These are phyloP conservation scores for Gymnoscopelus braueri DNA, from an alignment of 2,797 vertebrate species.

Conservation along the genomic window DNA sequence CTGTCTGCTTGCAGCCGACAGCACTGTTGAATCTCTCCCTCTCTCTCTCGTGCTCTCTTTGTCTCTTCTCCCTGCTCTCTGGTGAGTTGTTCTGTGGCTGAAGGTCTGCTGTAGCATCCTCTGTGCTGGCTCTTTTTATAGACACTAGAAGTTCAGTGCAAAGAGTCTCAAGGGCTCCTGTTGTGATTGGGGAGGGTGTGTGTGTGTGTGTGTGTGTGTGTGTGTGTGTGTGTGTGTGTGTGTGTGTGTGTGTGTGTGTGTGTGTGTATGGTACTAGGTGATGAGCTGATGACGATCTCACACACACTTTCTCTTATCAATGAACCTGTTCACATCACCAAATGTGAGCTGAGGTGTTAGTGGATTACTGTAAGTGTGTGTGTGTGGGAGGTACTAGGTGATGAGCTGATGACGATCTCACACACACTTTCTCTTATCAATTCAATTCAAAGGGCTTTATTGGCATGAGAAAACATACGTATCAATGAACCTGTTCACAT, in stretches of 20 bases:
- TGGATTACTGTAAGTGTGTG: no score
- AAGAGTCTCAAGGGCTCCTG: constrained; percentile 63
- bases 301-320: no score
- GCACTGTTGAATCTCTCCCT: constrained; percentile 52
- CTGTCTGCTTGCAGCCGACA: constrained; percentile 41
- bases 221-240: constrained; percentile 12
- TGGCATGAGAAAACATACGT: no score
- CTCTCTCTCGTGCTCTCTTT: constrained; percentile 34
- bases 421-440: no score
- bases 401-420: no score
- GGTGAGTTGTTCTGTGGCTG: constrained; percentile 48
- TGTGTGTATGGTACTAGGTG: no score
- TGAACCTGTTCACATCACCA: no score
- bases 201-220: constrained; percentile 2
- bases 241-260: constrained; percentile 24
- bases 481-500: no score
- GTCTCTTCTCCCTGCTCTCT: constrained; percentile 39
- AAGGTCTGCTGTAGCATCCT: constrained; percentile 51
- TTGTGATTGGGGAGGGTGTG: constrained; percentile 60
- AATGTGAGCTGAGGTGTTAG: no score
- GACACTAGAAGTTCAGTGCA: constrained; percentile 40
- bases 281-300: no score
- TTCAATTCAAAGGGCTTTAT: no score
- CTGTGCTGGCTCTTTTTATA: constrained; percentile 71
- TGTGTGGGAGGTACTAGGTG: no score